These are phyloP conservation scores for Lampris incognitus DNA, from an alignment of 2,113 vertebrate species.

Conservation along the genomic window DNA sequence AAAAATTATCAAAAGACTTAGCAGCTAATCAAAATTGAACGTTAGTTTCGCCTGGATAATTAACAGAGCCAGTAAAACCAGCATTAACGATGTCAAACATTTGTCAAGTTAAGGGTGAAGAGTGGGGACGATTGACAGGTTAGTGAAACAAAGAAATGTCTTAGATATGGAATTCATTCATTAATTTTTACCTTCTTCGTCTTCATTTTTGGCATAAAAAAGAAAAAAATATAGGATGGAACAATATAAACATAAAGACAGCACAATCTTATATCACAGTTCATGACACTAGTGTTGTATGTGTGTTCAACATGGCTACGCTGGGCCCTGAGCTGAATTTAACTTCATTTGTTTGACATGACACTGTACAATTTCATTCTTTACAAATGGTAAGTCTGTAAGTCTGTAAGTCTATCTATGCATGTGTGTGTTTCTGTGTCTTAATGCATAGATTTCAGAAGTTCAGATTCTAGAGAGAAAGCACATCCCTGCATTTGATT, in stretches of 20 bases:
- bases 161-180: constrained; percentile 44
- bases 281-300: neutral
- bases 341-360: too few species aligned
- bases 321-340: too few species aligned
- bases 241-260: constrained; percentile 41
- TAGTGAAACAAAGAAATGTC: constrained; percentile 65
- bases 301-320: too few species aligned
- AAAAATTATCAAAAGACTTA: too few species aligned
- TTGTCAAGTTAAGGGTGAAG: constrained; percentile 69
- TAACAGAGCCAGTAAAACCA: constrained; percentile 28
- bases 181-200: constrained; percentile 91
- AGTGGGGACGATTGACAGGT: constrained; percentile 49
- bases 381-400: too few species aligned
- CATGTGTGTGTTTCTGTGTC: too few species aligned
- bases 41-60: neutral
- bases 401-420: too few species aligned
- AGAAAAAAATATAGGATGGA: constrained; percentile 42
- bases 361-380: too few species aligned
- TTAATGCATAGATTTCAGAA: too few species aligned
- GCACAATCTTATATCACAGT: constrained; percentile 1
- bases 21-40: neutral
- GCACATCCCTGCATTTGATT: too few species aligned
- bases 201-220: constrained; percentile 80
- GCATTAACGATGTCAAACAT: constrained; percentile 62
- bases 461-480: too few species aligned